Base-by-base conservation (phyloP, 64 coral and sea anemone genomes). In the Platygyra sinensis region DNA sequence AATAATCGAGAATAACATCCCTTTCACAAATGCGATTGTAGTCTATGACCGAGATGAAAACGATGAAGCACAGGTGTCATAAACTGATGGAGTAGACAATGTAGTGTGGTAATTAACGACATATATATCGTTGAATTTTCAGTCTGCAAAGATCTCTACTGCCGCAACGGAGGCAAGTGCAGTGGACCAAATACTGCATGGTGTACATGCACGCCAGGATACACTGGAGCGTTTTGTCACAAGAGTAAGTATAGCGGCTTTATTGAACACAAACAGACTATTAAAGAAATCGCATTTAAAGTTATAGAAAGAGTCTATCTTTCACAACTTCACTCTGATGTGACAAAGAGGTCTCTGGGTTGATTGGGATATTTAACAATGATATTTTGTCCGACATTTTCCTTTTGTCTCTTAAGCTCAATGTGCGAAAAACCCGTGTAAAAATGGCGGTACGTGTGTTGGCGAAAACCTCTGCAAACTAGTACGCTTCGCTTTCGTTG, bases 181-280 rank as follows among this genome's bases (percentile, higher is more conserved):
- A 61, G 63, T 46, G 90, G 62, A 24, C 73, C 73, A 8, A 86
- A 62, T 38, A 36, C 75, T 46, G 2, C 54, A 18, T 92, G 80
- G 52, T 92, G 90, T 54, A 20, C 83, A 33, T 92, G 90, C 67
- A 82, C 90, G 0, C 22, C 73, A 29, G 90, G 90, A 71, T 92
- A 67, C n/a, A 71, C 52, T 19, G 90, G 90, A 92, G 83, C 83
- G 4, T 92, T 86, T 31, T 92, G 90, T 77, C 90, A 92, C 39
- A 78, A 55, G 12, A 92, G 90, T 92, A 8, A 92, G 90, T 86
- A 11, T 5, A 18, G n/a, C 24, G 5, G 42, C 42, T 8, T 46
- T 8, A 4, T 46, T 46, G 42, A 36, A 36, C 42, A 46, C 7
- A 46, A n/a, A 46, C 1, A 5, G 0, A 1, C 42, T 46, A 5